Evolutionary conservation across 2,888 invertebrate genomes (phyloP), one percentile per base, ranked within the genome.

Genomic region (Leptura quadrifasciata): DNA sequence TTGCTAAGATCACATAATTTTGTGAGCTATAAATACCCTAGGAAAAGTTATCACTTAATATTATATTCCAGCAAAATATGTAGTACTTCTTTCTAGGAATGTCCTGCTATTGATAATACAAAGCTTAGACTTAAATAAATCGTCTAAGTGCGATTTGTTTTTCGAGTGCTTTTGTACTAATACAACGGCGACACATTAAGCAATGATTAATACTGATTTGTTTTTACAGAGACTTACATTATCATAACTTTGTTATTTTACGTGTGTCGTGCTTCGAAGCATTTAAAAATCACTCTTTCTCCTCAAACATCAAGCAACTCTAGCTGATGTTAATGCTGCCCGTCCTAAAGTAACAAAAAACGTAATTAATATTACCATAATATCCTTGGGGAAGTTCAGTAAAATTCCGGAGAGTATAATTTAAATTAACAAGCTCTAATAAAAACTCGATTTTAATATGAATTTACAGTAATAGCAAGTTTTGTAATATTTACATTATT

Each of bases 221-320:
- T 39, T 39, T 63, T 24, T n/a, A 47, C 35, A 39, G 63, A 18
- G 63, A 18, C 18, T 39, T 39, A 20, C 21, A 72, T 72, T 72
- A 72, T 47, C 72, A 72, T 72, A 63, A 72, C 47, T 4, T 27
- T 61, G 54, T 72, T 72, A 54, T 72, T 72, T 61, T 47, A 72
- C 52, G 72, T 52, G 27, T 52, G 61, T 63, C 72, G 61, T 47
- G 61, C 47, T 61, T 39, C 21, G 8, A 35, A 47, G 39, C 27
- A 52, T 61, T 72, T 61, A 72, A 72, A 72, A 72, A 63, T 72
- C 72, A 15, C 52, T 60, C 70, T 39, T 70, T 70, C n/a, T 47
- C 3, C n/a, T 47, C 47, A 47, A 47, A 47, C n/a, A 47, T 47
- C 47, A n/a, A 47, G 47, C 47, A n/a, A n/a, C 47, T 47, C 47